These are phyloP conservation scores for Myotis myotis DNA, from an alignment of 2,797 vertebrate genomes.

Conservation along the genomic window DNA sequence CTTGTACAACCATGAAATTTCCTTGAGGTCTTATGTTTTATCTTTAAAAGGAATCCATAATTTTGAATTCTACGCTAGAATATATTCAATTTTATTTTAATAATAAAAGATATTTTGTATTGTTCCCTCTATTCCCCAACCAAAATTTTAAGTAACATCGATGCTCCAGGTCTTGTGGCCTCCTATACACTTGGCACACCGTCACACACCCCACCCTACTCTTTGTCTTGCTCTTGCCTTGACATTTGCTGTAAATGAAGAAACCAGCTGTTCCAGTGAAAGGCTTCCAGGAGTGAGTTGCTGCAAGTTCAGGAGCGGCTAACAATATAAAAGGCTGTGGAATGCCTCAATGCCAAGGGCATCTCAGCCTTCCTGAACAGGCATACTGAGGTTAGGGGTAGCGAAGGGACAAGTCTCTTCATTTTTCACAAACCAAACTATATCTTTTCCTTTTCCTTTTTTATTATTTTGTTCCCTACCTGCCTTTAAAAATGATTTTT, in stretches of 20 bases:
- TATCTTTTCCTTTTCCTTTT: not conserved
- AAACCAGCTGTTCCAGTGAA: conserved; percentile 1
- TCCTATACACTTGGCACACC: not conserved
- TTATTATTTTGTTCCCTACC: not conserved
- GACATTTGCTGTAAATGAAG: not conserved
- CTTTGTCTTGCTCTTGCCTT: not conserved
- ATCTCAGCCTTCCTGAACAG: not conserved
- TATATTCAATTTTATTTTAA: not conserved
- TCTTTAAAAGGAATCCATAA: conserved; percentile 29
- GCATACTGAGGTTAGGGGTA: not conserved
- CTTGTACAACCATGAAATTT: not conserved
- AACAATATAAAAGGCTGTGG: not conserved
- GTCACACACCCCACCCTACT: not conserved
- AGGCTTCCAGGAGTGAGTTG: not conserved
- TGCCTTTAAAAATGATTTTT: not conserved
- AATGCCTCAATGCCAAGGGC: not conserved
- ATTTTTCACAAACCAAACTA: not conserved
- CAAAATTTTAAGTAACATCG: not conserved
- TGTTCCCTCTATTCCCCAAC: not conserved
- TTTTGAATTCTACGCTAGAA: not conserved
- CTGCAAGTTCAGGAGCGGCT: not conserved
- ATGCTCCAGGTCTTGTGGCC: not conserved
- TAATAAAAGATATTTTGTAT: not conserved
- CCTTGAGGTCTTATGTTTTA: not conserved
- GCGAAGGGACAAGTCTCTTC: not conserved